phyloP scores from a whole-genome alignment of 2,888 invertebrate species.

The Drosophila parthenogenetica region DNA sequence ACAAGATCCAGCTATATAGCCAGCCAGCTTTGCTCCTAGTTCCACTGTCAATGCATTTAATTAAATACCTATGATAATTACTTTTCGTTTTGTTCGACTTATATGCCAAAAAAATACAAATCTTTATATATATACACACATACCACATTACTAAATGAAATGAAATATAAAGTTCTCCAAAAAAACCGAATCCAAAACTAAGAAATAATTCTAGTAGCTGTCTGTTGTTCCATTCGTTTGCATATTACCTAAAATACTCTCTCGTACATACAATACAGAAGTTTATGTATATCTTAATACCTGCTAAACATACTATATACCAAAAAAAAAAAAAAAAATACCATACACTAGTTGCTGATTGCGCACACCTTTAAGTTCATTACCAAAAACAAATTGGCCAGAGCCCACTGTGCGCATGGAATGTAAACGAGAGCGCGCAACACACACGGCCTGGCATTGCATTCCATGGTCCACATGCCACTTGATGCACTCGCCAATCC shows the following conservation, averaged over 20 bases:
- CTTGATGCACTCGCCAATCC: slow-evolving; percentile 37
- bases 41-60: slow-evolving; percentile 57
- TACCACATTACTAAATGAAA: slow-evolving; percentile 24
- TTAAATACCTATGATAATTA: slow-evolving; percentile 30
- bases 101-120: slow-evolving; percentile 21
- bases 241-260: slow-evolving; percentile 38
- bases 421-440: slow-evolving; percentile 59
- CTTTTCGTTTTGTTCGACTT: slow-evolving; percentile 36
- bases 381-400: slow-evolving; percentile 54
- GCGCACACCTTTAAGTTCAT: slow-evolving; percentile 48
- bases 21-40: slow-evolving; percentile 62
- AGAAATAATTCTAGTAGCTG: slow-evolving; percentile 78
- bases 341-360: slow-evolving; percentile 35
- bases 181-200: slow-evolving; percentile 45
- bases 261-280: slow-evolving; percentile 4
- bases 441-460: slow-evolving; percentile 24
- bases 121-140: slow-evolving; percentile 9
- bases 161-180: slow-evolving; percentile 38
- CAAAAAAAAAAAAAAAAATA: slow-evolving; percentile 34
- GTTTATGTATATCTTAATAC: slow-evolving; percentile 17
- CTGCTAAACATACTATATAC: slow-evolving; percentile 24
- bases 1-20: slow-evolving; percentile 30
- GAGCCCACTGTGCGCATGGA: slow-evolving; percentile 69
- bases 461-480: slow-evolving; percentile 29
- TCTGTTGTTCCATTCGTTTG: slow-evolving; percentile 78